Evolutionary conservation across 2,888 invertebrate genomes (phyloP), one percentile per base, ranked within the genome.

Genomic region (Philereme transversata): DNA sequence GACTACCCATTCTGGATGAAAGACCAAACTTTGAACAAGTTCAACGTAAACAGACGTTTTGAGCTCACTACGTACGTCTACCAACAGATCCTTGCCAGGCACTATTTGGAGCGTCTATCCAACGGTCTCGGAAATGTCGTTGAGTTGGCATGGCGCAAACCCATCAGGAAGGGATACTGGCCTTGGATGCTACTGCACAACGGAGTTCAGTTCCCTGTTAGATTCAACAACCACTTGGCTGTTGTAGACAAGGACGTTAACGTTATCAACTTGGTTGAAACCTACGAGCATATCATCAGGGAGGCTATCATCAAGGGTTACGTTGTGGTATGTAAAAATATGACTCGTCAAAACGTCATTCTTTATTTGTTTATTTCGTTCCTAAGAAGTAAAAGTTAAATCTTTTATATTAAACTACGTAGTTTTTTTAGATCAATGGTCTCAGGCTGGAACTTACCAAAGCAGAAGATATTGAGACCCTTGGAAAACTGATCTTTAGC

Each of bases 11-110:
- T 93, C 90, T 95, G 94, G 94, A 88, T 95, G 90, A 90, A 87
- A 43, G 87, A 88, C 52, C 85, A 86, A 5, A 77, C 91, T 51
- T 83, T 82, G 48, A 81, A 84, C 70, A 87, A 86, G 66, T 74
- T 76, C 36, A 84, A 79, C 62, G 73, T 70, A 35, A 82, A 86
- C 47, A 82, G 87, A 58, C 93, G 93, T 51, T 93, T 92, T 56
- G 94, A 94, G 76, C 79, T 93, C 3, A 94, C 93, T 71, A 83
- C 93, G 68, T 94, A 93, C 81, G 91, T 92, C 75, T 94, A 94
- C 82, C 95, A 95, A 77, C 95, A 95, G 79, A 87, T 95, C 6
- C 79, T 95, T 61, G 95, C 95, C 46, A 93, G 94, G 65, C 93
- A 93, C 75, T 89, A 93, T 71, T 70, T 94, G 54, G 93, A 94